Conservation (phyloP, 2,888 invertebrate species). For the Chloromyia formosa region DNA sequence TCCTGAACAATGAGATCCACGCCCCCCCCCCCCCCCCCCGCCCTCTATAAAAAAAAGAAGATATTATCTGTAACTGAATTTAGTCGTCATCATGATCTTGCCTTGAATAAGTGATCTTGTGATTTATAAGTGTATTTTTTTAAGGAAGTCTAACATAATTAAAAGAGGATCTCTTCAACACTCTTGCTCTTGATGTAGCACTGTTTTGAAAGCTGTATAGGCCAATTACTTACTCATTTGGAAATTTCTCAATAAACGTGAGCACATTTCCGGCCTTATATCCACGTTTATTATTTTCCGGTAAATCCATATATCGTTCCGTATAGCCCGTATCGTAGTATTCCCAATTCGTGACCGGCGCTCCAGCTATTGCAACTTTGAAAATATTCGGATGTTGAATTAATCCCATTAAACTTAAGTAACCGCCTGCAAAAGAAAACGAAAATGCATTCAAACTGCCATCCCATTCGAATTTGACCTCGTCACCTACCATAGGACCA, state of each 20-base stretch:
- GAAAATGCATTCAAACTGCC: background rate
- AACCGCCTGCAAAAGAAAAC: constrained; percentile 73
- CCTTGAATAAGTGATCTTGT: no score
- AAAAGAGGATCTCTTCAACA: no score
- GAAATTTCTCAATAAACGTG: constrained; percentile 85
- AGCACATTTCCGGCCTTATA: constrained; percentile 88
- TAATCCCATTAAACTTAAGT: constrained; percentile 92
- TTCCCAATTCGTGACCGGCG: constrained; percentile 97
- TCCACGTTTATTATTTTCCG: constrained; percentile 77
- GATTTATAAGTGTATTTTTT: no score
- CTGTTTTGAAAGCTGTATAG: no score
- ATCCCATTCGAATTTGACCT: background rate
- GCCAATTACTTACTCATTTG: constrained; percentile 79
- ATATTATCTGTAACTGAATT: no score
- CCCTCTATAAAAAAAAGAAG: no score
- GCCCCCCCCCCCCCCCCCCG: no score
- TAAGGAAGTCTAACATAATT: no score
- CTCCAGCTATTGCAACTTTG: constrained; percentile 95
- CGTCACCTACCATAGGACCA: constrained; percentile 89
- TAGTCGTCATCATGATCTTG: no score
- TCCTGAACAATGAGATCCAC: no score
- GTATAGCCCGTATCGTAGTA: constrained; percentile 99
- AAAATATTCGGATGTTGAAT: constrained; percentile 93
- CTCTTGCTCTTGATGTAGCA: no score
- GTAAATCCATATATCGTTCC: constrained; percentile 95